These are phyloP conservation scores for Lithosia quadra DNA, from an alignment of 2,888 invertebrate species.

Conservation along the genomic window DNA sequence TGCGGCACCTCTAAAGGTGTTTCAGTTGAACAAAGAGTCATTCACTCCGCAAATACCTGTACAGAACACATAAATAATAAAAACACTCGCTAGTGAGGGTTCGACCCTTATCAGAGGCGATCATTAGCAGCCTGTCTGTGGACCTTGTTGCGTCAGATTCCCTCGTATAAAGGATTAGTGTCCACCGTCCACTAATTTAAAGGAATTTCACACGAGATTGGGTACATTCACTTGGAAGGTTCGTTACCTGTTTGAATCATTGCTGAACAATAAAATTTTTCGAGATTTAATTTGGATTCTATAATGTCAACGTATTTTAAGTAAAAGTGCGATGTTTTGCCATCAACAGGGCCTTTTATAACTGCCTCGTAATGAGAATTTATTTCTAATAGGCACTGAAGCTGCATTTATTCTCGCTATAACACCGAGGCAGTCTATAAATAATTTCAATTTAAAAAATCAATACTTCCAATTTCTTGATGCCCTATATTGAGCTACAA, in stretches of 20 bases:
- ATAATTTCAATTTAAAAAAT: not conserved
- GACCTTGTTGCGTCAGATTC: constrained; percentile 32
- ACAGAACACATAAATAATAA: constrained; percentile 23
- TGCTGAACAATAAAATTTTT: not conserved
- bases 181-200: constrained; percentile 29
- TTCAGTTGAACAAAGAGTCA: not conserved
- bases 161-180: constrained; percentile 27
- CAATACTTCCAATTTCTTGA: not conserved
- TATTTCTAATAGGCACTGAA: too few species aligned
- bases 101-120: constrained; percentile 23
- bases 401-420: not conserved
- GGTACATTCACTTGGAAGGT: not conserved
- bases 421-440: too few species aligned
- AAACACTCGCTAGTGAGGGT: constrained; percentile 17
- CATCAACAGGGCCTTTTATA: not conserved
- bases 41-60: not conserved
- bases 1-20: not conserved
- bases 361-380: too few species aligned
- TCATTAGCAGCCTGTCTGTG: constrained; percentile 38
- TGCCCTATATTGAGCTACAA: not conserved
- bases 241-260: not conserved
- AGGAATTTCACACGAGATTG: constrained; percentile 21
- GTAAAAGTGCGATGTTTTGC: not conserved
- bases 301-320: not conserved
- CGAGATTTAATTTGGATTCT: not conserved